Conservation (phyloP, 2,888 invertebrate genomes). For the Seladonia tumulorum region DNA sequence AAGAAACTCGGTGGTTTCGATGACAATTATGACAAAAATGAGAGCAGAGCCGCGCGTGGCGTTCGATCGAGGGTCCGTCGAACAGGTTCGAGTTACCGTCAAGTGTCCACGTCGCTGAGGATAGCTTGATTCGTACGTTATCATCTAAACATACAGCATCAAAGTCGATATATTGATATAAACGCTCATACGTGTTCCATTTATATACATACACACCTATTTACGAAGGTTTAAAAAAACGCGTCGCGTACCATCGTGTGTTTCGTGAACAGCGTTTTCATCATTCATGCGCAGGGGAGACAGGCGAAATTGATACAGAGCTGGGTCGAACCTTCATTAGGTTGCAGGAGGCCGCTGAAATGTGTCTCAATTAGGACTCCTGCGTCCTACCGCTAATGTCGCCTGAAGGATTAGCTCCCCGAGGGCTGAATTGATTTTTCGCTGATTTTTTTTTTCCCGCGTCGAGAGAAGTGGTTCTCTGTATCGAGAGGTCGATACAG, state of each 20-base stretch:
- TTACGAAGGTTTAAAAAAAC: slow-evolving; percentile 67
- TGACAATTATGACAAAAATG: slow-evolving; percentile 10
- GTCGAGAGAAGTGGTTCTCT: neutral
- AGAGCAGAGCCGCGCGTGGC: slow-evolving; percentile 33
- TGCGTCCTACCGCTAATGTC: neutral
- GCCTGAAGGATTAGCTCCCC: neutral
- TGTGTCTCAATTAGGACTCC: neutral
- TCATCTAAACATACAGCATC: slow-evolving; percentile 74
- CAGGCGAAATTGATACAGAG: neutral
- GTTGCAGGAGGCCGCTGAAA: neutral
- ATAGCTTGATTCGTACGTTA: slow-evolving; percentile 67
- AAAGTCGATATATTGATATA: slow-evolving; percentile 69
- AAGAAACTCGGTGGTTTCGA: neutral
- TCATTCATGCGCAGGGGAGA: slow-evolving; percentile 1
- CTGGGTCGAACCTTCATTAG: too few species aligned
- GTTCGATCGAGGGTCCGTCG: slow-evolving; percentile 70
- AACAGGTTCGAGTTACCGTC: slow-evolving; percentile 64
- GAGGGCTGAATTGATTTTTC: neutral
- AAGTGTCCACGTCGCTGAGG: slow-evolving; percentile 65
- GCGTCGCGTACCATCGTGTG: slow-evolving; percentile 64
- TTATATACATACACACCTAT: slow-evolving; percentile 74
- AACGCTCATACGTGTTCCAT: slow-evolving; percentile 70
- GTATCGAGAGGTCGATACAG: neutral
- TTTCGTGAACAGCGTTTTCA: slow-evolving; percentile 17
- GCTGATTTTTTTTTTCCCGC: neutral